Conservation (phyloP, 2,113 vertebrate genomes). For the Cyprinodon brontotheroides region DNA sequence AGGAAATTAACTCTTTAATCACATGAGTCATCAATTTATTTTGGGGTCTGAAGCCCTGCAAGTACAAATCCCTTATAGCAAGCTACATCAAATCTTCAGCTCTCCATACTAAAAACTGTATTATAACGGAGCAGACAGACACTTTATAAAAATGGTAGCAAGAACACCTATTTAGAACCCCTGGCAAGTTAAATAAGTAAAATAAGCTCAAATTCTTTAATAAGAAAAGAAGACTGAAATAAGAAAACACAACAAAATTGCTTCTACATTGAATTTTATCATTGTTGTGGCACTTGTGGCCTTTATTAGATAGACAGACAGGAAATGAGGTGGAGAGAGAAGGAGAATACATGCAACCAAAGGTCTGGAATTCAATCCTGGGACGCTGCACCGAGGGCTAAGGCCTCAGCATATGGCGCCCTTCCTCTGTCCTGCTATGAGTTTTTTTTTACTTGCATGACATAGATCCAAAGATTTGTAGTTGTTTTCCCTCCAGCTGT, state of each 20-base stretch:
- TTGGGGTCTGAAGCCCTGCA: background rate
- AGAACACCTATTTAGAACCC: background rate
- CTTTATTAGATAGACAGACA: too few relatives aligned
- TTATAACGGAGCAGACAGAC: background rate
- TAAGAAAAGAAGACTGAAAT: background rate
- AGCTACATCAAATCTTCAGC: background rate
- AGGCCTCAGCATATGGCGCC: too few relatives aligned
- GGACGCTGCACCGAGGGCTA: too few relatives aligned
- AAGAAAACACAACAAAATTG: background rate
- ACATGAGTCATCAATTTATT: background rate
- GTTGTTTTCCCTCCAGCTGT: conserved; percentile 32
- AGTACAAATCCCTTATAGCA: background rate
- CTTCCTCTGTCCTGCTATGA: too few relatives aligned
- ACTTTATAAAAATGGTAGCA: background rate
- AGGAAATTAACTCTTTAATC: background rate
- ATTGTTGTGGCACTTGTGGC: too few relatives aligned
- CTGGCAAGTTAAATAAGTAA: background rate
- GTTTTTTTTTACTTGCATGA: conserved; percentile 2
- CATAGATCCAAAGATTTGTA: conserved; percentile 16
- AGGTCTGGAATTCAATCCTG: too few relatives aligned
- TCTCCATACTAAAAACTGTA: background rate
- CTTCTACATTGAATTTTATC: conserved; percentile 2
- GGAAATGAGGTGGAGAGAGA: too few relatives aligned
- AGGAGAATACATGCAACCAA: too few relatives aligned
- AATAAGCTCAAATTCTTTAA: conserved; percentile 35